Evolutionary conservation across 64 coral and sea anemone species (phyloP).

Genomic region (Actinia tenebrosa): DNA sequence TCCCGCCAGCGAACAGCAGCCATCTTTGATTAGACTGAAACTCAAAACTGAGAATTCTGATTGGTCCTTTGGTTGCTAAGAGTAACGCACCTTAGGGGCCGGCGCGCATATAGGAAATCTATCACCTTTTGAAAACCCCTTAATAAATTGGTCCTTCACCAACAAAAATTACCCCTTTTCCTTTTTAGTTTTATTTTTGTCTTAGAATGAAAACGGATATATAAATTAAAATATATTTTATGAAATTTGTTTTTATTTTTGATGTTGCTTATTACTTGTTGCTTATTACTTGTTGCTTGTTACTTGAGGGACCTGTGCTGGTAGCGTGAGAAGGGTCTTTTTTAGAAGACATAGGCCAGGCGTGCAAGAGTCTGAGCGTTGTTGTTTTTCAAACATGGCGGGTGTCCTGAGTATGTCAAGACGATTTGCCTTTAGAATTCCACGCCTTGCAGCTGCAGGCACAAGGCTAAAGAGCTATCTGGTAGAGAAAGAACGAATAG

Average conservation of each 20-base stretch:
- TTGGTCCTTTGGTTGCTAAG: constrained; percentile 22
- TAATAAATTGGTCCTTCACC: neutral
- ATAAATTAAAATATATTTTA: neutral
- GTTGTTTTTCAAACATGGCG: constrained; percentile 31
- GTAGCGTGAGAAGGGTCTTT: neutral
- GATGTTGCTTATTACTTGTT: neutral
- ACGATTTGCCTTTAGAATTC: constrained; percentile 14
- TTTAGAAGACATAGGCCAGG: neutral
- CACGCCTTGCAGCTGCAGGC: neutral
- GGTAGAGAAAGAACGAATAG: constrained; percentile 72
- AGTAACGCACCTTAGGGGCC: neutral
- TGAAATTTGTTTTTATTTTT: neutral
- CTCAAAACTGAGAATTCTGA: constrained; percentile 22
- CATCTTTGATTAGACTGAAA: constrained; percentile 51
- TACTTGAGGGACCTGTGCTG: neutral
- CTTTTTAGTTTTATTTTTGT: neutral
- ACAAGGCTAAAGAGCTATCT: constrained; percentile 45
- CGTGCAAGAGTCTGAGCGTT: constrained; percentile 11
- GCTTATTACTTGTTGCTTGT: neutral
- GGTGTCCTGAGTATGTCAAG: neutral
- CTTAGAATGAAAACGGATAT: neutral
- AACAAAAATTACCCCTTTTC: neutral
- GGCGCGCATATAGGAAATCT: neutral
- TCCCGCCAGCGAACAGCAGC: constrained; percentile 24
- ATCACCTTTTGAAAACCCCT: neutral